phyloP scores from a whole-genome alignment of 2,797 vertebrate species.

The Basileuterus tristriatus region DNA sequence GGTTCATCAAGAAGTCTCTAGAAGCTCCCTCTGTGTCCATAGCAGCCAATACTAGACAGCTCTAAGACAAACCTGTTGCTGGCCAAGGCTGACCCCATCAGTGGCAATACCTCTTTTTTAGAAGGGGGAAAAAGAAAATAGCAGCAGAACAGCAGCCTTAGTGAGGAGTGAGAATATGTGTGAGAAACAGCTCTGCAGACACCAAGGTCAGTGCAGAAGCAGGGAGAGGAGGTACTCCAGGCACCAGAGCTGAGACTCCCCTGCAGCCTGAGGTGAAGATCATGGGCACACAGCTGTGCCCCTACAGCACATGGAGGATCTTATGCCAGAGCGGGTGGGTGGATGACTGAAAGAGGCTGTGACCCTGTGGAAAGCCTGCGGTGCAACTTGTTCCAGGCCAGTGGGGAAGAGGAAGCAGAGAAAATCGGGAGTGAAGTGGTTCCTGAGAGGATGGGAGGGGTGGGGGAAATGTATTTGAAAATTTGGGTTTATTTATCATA shows the following conservation, averaged over 20 bases:
- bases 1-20: not conserved
- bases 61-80: accelerated
- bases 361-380: not conserved
- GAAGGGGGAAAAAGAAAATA: not conserved
- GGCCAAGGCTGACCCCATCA: not conserved
- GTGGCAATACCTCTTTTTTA: not conserved
- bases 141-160: not conserved
- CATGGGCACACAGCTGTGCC: not conserved
- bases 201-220: not conserved
- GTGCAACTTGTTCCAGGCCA: accelerated
- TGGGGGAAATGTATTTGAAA: not conserved
- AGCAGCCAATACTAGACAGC: not conserved
- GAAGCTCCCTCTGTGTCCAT: not conserved
- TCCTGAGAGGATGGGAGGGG: not conserved
- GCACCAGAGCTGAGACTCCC: not conserved
- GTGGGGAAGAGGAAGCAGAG: not conserved
- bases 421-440: not conserved
- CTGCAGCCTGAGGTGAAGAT: not conserved
- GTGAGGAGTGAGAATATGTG: not conserved
- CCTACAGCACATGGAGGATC: not conserved
- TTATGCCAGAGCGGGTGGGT: not conserved
- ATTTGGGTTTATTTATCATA: not conserved
- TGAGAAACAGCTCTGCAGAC: not conserved
- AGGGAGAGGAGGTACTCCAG: not conserved
- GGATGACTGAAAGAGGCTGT: not conserved